Base-by-base conservation (phyloP, 2,797 vertebrate species). In the Trachurus trachurus region DNA sequence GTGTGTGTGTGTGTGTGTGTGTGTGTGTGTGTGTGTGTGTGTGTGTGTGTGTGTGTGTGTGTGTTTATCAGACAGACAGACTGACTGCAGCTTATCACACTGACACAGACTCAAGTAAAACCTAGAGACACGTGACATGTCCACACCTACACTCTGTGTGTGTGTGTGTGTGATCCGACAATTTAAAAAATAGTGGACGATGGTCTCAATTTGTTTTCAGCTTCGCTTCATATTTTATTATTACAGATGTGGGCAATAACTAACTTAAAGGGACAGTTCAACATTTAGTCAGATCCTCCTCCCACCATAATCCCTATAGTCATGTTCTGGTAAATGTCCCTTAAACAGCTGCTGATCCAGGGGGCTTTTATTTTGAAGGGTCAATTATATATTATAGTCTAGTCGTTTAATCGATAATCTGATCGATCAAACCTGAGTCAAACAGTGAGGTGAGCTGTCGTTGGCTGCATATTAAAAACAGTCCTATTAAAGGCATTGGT, bases 11-110 rank as follows among this genome's bases (percentile, higher is more conserved):
- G 45, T 47, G 21, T 26, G 31, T 31, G 31, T 17, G 19, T 66
- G n/a, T 54, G 70, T n/a, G 16, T 68, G 13, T 62, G 29, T 42
- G 6, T 17, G 21, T 19, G 21, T 17, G 31, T 13, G 19, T 53
- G 15, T 45, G 71, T 21, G 16, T 68, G 13, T 62, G 29, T 44
- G 6, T 9, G 34, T 50, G 39, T 31, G 6, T 58, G 19, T n/a
- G n/a, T n/a, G n/a, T n/a, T 74, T 90, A 90, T 90, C 88, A 83
- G 40, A 66, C 56, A 68, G 78, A 74, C 52, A 34, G 60, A 34
- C 21, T 6, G 13, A 21, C 67, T 54, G 68, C 49, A 0, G 5
- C 68, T 80, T 84, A 83, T 82, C 83, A 66, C 66, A 8, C 13
- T 17, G 57, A 29, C 5, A 54, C 82, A 56, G 50, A n/a, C 66